Conservation (phyloP, 2,113 vertebrate species). For the Elephantulus edwardii region DNA sequence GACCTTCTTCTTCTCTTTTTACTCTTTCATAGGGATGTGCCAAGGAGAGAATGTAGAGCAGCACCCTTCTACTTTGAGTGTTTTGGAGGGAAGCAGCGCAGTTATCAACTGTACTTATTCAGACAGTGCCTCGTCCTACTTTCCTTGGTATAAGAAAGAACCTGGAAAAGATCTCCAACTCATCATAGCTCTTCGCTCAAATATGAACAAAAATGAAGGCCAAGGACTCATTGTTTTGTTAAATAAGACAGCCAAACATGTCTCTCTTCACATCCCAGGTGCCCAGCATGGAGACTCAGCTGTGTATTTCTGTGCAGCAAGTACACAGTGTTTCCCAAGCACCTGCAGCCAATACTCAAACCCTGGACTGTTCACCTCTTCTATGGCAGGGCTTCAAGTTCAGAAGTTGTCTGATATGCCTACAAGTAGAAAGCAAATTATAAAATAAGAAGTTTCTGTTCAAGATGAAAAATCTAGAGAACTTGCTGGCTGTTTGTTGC, state of each 20-base stretch:
- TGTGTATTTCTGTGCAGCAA: constrained; percentile 21
- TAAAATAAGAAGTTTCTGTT: neutral
- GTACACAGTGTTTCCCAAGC: neutral
- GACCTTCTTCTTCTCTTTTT: neutral
- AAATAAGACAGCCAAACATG: rapidly evolving
- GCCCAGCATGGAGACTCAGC: constrained; percentile 37
- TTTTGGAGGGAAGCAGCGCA: neutral
- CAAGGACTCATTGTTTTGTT: neutral
- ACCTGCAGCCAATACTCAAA: neutral
- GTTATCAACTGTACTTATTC: constrained; percentile 30
- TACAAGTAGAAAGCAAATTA: neutral
- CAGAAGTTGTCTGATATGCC: neutral
- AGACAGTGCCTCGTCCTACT: rapidly evolving
- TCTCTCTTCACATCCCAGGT: neutral
- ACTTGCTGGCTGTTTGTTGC: neutral
- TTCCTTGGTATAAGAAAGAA: constrained; percentile 66
- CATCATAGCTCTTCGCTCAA: constrained; percentile 4
- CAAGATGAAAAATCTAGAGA: neutral
- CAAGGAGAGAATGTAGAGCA: neutral
- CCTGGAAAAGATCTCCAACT: neutral
- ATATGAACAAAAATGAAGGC: rapidly evolving
- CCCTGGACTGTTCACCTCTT: neutral
- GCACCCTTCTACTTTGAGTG: neutral
- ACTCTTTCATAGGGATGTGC: neutral
- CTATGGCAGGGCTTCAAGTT: neutral